A percentile compares a stretch with the other conserved stretches of the same genome.
These are phyloP conservation scores for Diaperis boleti DNA, from an alignment of 2,888 invertebrate species.

Conservation along the genomic window DNA sequence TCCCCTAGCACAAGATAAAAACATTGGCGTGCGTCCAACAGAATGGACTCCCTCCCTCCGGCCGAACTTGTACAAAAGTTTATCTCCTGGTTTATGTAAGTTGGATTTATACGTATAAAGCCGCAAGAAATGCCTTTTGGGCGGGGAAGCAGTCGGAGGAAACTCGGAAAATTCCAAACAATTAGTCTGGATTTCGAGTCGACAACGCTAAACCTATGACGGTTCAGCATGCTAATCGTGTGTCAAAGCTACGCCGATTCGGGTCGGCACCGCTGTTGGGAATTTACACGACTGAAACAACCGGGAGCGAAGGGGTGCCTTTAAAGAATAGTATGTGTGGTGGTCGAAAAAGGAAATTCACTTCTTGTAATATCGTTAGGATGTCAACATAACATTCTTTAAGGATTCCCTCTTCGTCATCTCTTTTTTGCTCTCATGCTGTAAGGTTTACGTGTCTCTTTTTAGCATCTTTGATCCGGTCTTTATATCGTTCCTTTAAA, in stretches of 20 bases:
- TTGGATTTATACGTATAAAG: slow-evolving; percentile 30
- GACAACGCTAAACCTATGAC: slow-evolving; percentile 13
- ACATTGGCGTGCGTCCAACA: slow-evolving; percentile 19
- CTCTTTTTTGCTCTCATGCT: no score
- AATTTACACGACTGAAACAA: slow-evolving; percentile 6
- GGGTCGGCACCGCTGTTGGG: slow-evolving; percentile 1
- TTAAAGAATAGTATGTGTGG: no score
- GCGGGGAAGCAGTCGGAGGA: neutral
- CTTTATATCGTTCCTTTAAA: no score
- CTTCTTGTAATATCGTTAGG: no score
- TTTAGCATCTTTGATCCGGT: no score
- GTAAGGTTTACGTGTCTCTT: no score
- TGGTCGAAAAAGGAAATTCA: no score
- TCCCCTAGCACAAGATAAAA: slow-evolving; percentile 10
- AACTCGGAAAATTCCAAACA: slow-evolving; percentile 26
- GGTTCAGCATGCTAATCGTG: slow-evolving; percentile 17
- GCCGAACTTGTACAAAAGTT: slow-evolving; percentile 29
- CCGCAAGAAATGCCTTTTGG: slow-evolving; percentile 17
- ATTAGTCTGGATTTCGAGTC: slow-evolving; percentile 29
- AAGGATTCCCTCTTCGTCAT: no score
- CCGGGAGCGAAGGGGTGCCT: no score
- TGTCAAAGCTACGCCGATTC: slow-evolving; percentile 10
- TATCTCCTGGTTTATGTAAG: slow-evolving; percentile 28
- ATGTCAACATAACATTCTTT: no score
- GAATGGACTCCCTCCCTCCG: slow-evolving; percentile 21